These are phyloP conservation scores for Acanthosepion pharaonis DNA, from an alignment of 2,888 invertebrate genomes.

Conservation along the genomic window DNA sequence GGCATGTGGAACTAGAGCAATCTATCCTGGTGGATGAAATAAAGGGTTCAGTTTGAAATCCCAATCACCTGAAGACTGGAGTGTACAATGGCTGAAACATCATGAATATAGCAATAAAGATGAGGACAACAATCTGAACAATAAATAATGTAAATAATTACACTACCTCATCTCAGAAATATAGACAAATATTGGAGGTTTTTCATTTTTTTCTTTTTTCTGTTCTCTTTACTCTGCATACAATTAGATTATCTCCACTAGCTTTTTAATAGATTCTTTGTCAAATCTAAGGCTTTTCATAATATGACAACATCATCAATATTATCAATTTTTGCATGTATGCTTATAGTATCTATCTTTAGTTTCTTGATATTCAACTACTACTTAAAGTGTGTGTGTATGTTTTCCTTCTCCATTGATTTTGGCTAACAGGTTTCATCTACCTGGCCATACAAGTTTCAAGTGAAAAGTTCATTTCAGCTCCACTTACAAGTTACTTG, in stretches of 20 bases:
- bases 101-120: too few species aligned
- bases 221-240: background rate
- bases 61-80: too few species aligned
- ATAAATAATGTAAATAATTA: too few species aligned
- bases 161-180: too few species aligned
- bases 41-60: too few species aligned
- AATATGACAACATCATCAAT: background rate
- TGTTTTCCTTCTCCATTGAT: background rate
- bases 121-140: too few species aligned
- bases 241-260: background rate
- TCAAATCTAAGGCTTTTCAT: background rate
- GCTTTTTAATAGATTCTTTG: background rate
- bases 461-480: background rate
- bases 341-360: background rate
- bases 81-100: too few species aligned
- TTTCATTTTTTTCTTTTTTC: background rate
- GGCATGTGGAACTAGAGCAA: too few species aligned
- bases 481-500: background rate
- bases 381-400: background rate
- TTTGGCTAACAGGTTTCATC: background rate
- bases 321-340: background rate
- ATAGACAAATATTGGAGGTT: too few species aligned
- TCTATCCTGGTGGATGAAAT: too few species aligned
- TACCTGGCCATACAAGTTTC: background rate
- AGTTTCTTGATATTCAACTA: background rate